phyloP scores from a whole-genome alignment of 2,113 vertebrate genomes.

The Galeopterus variegatus region DNA sequence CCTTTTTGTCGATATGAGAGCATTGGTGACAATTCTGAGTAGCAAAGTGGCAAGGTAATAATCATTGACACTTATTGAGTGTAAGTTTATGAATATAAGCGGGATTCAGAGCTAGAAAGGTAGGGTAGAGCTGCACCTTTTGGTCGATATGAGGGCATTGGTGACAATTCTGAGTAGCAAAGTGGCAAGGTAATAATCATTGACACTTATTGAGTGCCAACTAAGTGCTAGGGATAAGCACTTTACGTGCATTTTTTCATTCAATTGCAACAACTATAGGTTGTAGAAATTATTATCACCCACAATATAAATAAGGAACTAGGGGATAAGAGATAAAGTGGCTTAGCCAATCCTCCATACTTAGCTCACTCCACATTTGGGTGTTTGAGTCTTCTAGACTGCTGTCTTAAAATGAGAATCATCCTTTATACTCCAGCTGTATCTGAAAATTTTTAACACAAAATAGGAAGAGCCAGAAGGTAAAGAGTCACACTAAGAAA shows the following conservation, averaged over 20 bases:
- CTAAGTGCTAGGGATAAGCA: background rate
- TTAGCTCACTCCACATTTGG: background rate
- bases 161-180: background rate
- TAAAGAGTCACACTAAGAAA: slow-evolving; percentile 23
- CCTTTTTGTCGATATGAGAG: background rate
- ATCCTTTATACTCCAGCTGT: background rate
- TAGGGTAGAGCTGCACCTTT: background rate
- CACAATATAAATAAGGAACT: background rate
- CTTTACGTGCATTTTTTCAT: slow-evolving; percentile 21
- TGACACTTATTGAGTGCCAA: background rate
- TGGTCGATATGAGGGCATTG: background rate
- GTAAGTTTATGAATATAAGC: background rate
- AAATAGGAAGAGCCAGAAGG: background rate
- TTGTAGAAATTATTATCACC: background rate
- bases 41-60: slow-evolving; percentile 1
- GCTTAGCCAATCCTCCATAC: background rate
- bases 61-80: background rate
- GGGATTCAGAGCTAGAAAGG: background rate
- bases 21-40: background rate
- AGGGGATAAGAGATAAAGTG: background rate
- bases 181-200: background rate
- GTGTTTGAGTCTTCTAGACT: background rate
- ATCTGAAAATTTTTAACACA: background rate
- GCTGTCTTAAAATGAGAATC: background rate
- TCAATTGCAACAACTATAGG: background rate